Conservation (phyloP, 2,888 invertebrate genomes). For the Theodoxus fluviatilis region DNA sequence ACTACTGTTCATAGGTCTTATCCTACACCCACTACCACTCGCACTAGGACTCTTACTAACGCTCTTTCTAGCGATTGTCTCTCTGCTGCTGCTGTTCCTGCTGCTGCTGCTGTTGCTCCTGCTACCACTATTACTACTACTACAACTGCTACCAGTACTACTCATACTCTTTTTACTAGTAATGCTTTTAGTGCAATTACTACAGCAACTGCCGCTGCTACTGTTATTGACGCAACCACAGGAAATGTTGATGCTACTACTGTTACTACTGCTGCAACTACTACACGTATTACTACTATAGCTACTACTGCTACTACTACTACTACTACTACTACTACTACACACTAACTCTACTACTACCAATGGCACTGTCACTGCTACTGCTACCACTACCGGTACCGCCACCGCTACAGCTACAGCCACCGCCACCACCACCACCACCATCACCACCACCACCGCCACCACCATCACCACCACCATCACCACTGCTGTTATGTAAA, state of each 20-base stretch:
- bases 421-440: not conserved
- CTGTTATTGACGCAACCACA: constrained; percentile 9
- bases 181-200: not conserved
- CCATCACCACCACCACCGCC: not conserved
- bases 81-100: constrained; percentile 11
- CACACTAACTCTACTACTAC: constrained; percentile 15
- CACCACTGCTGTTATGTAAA: not conserved
- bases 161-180: constrained; percentile 12
- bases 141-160: constrained; percentile 14
- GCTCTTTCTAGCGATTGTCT: not conserved
- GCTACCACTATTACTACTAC: constrained; percentile 19
- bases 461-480: not conserved
- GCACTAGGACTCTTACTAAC: constrained; percentile 8
- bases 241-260: too few relatives aligned
- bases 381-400: constrained; percentile 4
- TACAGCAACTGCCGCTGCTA: constrained; percentile 1
- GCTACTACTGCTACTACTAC: not conserved
- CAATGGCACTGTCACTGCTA: not conserved
- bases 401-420: not conserved
- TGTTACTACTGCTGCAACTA: not conserved
- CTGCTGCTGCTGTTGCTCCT: constrained; percentile 11
- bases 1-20: constrained; percentile 4
- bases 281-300: too few relatives aligned
- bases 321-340: constrained; percentile 20
- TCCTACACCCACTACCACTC: constrained; percentile 18